phyloP scores from a whole-genome alignment of 2,888 invertebrate species.

The Drosophila maculinotata region DNA sequence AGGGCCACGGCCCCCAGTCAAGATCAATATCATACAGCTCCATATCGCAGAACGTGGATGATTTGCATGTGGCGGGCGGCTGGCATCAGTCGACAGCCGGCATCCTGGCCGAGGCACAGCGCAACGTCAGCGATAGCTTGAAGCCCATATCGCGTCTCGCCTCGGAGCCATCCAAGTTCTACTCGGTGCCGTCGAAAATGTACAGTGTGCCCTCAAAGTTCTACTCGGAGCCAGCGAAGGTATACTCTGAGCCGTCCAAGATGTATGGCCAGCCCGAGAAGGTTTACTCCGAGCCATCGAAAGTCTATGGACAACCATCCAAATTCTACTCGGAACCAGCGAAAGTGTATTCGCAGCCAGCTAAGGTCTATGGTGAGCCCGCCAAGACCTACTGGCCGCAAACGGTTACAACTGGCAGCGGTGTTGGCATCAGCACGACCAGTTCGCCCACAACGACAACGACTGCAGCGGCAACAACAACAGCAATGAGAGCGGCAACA shows the following conservation, averaged over 20 bases:
- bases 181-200: constrained; percentile 86
- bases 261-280: constrained; percentile 86
- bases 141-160: constrained; percentile 63
- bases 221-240: constrained; percentile 86
- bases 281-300: constrained; percentile 86
- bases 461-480: constrained; percentile 5
- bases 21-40: constrained; percentile 87
- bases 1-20: constrained; percentile 83
- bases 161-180: constrained; percentile 85
- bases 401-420: constrained; percentile 58
- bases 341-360: constrained; percentile 87
- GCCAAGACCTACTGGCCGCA: constrained; percentile 86
- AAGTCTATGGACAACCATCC: constrained; percentile 87
- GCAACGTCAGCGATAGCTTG: constrained; percentile 82
- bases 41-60: constrained; percentile 85
- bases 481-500: constrained; percentile 7
- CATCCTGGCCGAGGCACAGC: constrained; percentile 81
- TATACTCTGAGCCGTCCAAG: constrained; percentile 87
- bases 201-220: constrained; percentile 87
- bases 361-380: constrained; percentile 86
- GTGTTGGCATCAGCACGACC: constrained; percentile 41
- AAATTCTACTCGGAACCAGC: constrained; percentile 88
- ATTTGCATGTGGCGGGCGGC: constrained; percentile 73
- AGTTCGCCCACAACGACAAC: constrained; percentile 46
- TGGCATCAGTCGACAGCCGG: constrained; percentile 70